Base-by-base conservation (phyloP, 2,888 invertebrate genomes). In the Dasysyrphus tricinctus region DNA sequence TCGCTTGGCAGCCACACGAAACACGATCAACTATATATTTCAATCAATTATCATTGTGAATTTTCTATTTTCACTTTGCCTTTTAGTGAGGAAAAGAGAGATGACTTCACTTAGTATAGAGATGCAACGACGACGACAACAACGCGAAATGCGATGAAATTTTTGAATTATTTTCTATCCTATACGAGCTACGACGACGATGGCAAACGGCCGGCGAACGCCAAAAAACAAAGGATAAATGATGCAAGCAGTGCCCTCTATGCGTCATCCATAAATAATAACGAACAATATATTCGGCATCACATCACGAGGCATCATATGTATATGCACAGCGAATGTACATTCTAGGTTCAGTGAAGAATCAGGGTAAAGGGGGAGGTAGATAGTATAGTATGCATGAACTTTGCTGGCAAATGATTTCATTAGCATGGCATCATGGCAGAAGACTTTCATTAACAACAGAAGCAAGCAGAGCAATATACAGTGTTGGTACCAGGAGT, bases 51-150 rank as follows among this genome's bases (percentile, higher is more conserved):
- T 14, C 77, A 77, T 54, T 47, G 32, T 69, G 63, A 77, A 77
- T 85, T 80, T 85, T 77, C 80, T 85, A 85, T 85, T 85, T 85
- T 73, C 80, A 80, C 56, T 72, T 44, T 42, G n/a, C 11, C 11
- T 67, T 44, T 49, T 29, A 39, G 37, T 24, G 39, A 51, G 54
- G 54, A 49, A 54, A 49, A 54, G 29, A 39, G 51, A 54, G 9
- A 54, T 69, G 69, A 29, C 39, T 39, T 69, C n/a, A 12, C n/a
- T 47, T 24, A 24, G 24, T 54, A n/a, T n/a, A n/a, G n/a, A 47
- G 9, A 39, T 47, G 8, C n/a, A n/a, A n/a, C 24, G 19, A 70
- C 24, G 34, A 49, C 39, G 12, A 16, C 32, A n/a, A 56, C 42
- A 29, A 70, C 34, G 54, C 32, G 16, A 32, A 78, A 7, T 11